Conservation (phyloP, 1,140 invertebrate genomes). For the Diachasma alloeum region DNA sequence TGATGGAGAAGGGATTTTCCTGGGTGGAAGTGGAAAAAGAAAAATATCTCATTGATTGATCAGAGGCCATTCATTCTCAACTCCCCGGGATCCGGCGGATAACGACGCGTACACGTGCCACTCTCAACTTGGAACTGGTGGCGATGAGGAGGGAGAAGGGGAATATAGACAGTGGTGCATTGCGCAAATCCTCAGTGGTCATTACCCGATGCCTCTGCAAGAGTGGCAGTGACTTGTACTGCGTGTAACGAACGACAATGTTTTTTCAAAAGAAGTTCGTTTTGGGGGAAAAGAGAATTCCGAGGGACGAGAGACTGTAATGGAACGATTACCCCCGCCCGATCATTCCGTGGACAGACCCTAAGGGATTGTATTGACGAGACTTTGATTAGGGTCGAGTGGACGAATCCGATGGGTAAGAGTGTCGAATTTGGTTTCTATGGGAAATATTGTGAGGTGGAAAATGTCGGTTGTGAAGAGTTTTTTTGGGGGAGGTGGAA, state of each 20-base stretch:
- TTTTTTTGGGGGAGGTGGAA: background rate
- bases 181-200: background rate
- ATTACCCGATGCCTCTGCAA: background rate
- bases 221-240: background rate
- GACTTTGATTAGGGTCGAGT: conserved; percentile 67
- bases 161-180: background rate
- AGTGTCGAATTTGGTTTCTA: conserved; percentile 32
- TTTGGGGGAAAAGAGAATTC: conserved; percentile 8
- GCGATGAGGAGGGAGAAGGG: conserved; percentile 24
- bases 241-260: background rate
- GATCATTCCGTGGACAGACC: conserved; percentile 1
- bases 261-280: background rate
- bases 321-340: conserved; percentile 64
- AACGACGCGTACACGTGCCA: conserved; percentile 53
- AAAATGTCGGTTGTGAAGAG: background rate
- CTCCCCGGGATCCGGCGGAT: conserved; percentile 33
- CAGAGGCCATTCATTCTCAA: background rate
- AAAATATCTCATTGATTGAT: background rate
- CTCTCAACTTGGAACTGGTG: conserved; percentile 27
- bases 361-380: conserved; percentile 60
- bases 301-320: conserved; percentile 49
- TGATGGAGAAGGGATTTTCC: background rate
- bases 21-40: background rate
- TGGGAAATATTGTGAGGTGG: background rate
- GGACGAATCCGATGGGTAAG: conserved; percentile 61